Evolutionary conservation across 2,797 vertebrate species (phyloP).

Genomic region (Scarus forsteni): DNA sequence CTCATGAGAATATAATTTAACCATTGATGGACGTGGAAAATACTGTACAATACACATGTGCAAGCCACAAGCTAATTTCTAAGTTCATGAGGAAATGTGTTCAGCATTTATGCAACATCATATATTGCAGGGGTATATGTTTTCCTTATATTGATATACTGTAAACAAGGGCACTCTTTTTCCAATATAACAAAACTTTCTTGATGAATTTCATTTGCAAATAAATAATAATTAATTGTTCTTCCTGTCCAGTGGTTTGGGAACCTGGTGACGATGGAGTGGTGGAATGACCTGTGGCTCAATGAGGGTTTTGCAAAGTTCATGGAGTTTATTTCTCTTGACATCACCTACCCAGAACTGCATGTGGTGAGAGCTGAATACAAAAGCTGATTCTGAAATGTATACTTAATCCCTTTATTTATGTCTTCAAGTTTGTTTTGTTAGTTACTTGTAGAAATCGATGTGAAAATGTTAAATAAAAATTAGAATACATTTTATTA

Average conservation of each 20-base stretch:
- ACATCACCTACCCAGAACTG: constrained; percentile 90
- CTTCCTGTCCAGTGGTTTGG: constrained; percentile 90
- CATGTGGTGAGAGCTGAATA: constrained; percentile 86
- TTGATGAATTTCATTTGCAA: neutral
- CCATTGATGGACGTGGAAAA: too few relatives aligned
- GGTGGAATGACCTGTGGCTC: constrained; percentile 98
- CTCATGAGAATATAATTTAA: too few relatives aligned
- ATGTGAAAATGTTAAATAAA: too few relatives aligned
- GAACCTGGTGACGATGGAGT: constrained; percentile 97
- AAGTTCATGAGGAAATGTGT: too few relatives aligned
- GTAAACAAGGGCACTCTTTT: too few relatives aligned
- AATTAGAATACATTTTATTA: too few relatives aligned
- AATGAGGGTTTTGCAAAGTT: constrained; percentile 97
- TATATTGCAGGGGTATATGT: too few relatives aligned
- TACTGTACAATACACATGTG: too few relatives aligned
- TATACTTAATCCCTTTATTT: neutral
- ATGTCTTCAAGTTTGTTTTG: neutral
- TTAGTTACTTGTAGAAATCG: too few relatives aligned
- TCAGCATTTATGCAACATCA: too few relatives aligned
- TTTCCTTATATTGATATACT: too few relatives aligned
- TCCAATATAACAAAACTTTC: neutral
- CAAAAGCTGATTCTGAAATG: neutral
- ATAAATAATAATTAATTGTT: neutral
- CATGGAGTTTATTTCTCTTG: constrained; percentile 93
- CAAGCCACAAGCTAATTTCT: too few relatives aligned